Evolutionary conservation across 2,113 vertebrate species (phyloP).

Genomic region (Aptenodytes forsteri): DNA sequence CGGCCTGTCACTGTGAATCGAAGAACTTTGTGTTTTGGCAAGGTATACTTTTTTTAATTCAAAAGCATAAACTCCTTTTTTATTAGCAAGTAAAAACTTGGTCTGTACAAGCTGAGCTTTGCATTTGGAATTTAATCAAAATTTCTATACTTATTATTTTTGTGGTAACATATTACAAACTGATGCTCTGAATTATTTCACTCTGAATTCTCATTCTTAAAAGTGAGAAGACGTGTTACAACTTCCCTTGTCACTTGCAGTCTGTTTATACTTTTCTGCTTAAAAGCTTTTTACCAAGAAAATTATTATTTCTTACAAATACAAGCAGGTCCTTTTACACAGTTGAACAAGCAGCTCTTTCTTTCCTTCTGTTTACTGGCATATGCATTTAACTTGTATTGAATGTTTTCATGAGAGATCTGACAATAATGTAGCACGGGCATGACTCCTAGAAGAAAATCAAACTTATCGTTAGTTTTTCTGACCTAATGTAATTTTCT

Average conservation of each 20-base stretch:
- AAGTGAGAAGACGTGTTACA: background rate
- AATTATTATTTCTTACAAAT: background rate
- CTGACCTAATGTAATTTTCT: background rate
- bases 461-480: background rate
- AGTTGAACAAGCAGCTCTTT: background rate
- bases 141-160: background rate
- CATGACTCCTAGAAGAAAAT: background rate
- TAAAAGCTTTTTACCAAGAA: background rate
- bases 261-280: background rate
- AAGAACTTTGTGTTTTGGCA: constrained; percentile 99
- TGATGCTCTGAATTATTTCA: background rate
- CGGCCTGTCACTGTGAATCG: constrained; percentile 98
- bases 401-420: background rate
- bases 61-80: constrained; percentile 5
- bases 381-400: background rate
- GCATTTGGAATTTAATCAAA: background rate
- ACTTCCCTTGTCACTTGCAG: background rate
- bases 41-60: constrained; percentile 81
- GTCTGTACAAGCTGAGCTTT: background rate
- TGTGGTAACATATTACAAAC: background rate
- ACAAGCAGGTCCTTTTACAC: background rate
- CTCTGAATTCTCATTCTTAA: background rate
- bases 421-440: background rate
- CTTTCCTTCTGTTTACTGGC: background rate
- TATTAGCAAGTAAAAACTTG: background rate